phyloP scores from a whole-genome alignment of 2,888 invertebrate genomes.

The Lasioglossum pauxillum region DNA sequence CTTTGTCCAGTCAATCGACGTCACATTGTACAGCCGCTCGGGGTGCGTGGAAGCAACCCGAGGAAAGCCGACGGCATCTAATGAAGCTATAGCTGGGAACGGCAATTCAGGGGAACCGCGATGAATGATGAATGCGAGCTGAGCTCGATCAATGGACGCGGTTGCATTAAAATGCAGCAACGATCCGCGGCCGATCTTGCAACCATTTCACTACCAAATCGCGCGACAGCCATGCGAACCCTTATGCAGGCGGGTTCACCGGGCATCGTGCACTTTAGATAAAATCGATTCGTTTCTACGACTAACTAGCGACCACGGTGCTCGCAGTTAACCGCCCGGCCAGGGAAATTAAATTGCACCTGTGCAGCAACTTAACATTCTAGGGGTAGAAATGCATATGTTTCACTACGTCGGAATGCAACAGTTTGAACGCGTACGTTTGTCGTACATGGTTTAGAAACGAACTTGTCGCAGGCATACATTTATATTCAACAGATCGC shows the following conservation, averaged over 20 bases:
- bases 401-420: not conserved
- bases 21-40: slow-evolving; percentile 21
- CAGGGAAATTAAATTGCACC: not conserved
- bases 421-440: too few species aligned
- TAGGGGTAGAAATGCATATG: not conserved
- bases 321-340: not conserved
- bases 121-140: slow-evolving; percentile 50
- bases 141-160: slow-evolving; percentile 29
- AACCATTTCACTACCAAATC: slow-evolving; percentile 26
- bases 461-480: not conserved
- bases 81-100: slow-evolving; percentile 48
- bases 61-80: slow-evolving; percentile 57
- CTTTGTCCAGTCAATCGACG: slow-evolving; percentile 61
- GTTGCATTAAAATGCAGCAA: not conserved
- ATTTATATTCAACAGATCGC: not conserved
- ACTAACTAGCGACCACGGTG: slow-evolving; percentile 4
- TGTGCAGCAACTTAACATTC: not conserved
- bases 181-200: not conserved
- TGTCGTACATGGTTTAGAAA: not conserved
- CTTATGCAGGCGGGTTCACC: not conserved
- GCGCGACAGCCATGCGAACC: slow-evolving; percentile 22
- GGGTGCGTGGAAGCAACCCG: slow-evolving; percentile 10
- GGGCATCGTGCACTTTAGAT: slow-evolving; percentile 18
- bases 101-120: slow-evolving; percentile 45
- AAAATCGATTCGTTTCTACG: slow-evolving; percentile 25